Evolutionary conservation across 2,888 invertebrate species (phyloP), one percentile per base, ranked within the genome.

Genomic region (Erynnis tages): DNA sequence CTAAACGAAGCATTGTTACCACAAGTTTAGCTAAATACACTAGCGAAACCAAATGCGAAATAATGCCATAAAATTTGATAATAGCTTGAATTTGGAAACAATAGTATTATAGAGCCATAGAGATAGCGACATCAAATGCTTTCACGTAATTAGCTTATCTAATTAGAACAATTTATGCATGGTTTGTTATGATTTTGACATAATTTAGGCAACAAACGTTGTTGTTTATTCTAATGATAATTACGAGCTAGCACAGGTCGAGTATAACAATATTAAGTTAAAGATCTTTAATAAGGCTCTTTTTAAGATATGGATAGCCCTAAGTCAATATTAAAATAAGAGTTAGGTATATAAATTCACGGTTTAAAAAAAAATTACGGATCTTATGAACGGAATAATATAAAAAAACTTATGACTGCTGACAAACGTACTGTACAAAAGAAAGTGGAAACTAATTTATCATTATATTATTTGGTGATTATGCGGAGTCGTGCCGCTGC

Each of bases 91-190:
- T 32, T 32, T 32, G 14, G 48, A 41, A 34, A 49, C 34, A 41
- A 34, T 41, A 23, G 30, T 23, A 40, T 25, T 8, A 23, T 30
- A 38, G n/a, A n/a, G 40, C 40, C 32, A 32, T 49, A 41, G 40
- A 48, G 38, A 48, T 47, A 44, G 32, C 43, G 37, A 13, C 47
- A 30, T 32, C 40, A 49, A 49, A 40, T 25, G 48, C 40, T 30
- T 48, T 48, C 14, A 30, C 41, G 48, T 49, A 41, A 49, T 49
- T 49, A 49, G 48, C 48, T 49, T 32, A 49, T 41, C 48, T 49
- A 32, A 49, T 49, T 49, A 49, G 40, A 32, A 40, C 48, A 25
- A 49, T 32, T 49, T 41, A 41, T 49, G 48, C 48, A 32, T 17
- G 40, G 38, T 16, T 23, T 34, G 40, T 32, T 40, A 41, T 49